Conservation (phyloP, 2,113 vertebrate species). For the Ailuropoda melanoleuca region DNA sequence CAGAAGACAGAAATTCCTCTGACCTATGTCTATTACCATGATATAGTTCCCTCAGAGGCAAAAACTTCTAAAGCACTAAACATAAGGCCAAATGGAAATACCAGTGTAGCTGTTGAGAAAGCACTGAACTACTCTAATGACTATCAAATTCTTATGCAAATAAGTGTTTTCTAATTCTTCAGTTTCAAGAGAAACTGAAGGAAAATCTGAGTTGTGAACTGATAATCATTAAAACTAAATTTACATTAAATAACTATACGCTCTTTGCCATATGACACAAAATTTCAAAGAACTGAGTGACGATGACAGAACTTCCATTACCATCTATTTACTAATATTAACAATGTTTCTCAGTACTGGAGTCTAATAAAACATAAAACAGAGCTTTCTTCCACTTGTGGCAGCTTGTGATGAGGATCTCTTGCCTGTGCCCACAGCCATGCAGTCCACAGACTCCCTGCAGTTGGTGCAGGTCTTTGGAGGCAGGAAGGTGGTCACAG, state of each 20-base stretch:
- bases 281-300: constrained; percentile 33
- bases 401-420: not conserved
- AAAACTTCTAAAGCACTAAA: not conserved
- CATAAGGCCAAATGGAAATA: not conserved
- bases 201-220: not conserved
- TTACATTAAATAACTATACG: not conserved
- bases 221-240: constrained; percentile 43
- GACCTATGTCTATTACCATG: not conserved
- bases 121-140: not conserved
- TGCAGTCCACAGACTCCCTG: not conserved
- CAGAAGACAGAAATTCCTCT: not conserved
- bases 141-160: not conserved
- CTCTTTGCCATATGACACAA: not conserved
- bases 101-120: not conserved
- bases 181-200: not conserved
- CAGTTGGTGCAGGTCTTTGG: not conserved
- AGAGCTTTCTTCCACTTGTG: not conserved
- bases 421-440: not conserved
- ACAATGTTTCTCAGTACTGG: not conserved
- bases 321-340: not conserved
- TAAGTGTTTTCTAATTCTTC: not conserved
- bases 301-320: not conserved
- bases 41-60: not conserved
- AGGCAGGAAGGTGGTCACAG: constrained; percentile 91
- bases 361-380: not conserved